Conservation (phyloP, 2,888 invertebrate genomes). For the Pelosia muscerda region DNA sequence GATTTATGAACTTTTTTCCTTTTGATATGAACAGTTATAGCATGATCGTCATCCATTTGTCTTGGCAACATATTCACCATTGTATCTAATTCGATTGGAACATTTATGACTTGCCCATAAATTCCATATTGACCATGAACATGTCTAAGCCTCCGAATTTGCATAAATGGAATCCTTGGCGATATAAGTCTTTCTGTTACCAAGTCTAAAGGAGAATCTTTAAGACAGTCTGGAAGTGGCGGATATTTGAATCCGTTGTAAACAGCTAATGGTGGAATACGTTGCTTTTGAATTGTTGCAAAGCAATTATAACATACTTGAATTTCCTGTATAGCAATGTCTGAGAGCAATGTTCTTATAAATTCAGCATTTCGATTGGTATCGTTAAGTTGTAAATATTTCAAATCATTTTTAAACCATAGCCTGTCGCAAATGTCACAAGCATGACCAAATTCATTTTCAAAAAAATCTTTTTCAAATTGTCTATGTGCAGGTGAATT, state of each 20-base stretch:
- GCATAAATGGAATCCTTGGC: conserved; percentile 54
- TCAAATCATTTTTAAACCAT: conserved; percentile 44
- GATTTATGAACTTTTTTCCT: conserved; percentile 41
- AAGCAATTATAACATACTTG: conserved; percentile 41
- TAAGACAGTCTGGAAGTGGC: conserved; percentile 36
- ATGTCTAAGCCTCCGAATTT: conserved; percentile 52
- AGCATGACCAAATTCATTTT: conserved; percentile 39
- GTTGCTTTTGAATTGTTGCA: conserved; percentile 30
- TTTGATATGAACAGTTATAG: conserved; percentile 46
- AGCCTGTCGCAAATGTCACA: conserved; percentile 45
- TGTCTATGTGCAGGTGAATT: conserved; percentile 27
- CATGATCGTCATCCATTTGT: conserved; percentile 42
- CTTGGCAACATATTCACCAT: conserved; percentile 52
- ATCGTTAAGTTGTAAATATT: conserved; percentile 21
- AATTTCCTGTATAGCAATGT: conserved; percentile 24
- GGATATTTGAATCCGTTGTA: conserved; percentile 55
- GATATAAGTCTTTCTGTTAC: conserved; percentile 48
- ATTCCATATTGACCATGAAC: conserved; percentile 50
- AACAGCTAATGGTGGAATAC: conserved; percentile 35
- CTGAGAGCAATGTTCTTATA: conserved; percentile 33
- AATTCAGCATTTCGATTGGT: conserved; percentile 27
- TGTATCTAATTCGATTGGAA: conserved; percentile 50
- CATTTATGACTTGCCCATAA: conserved; percentile 55
- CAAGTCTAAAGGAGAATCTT: conserved; percentile 10
- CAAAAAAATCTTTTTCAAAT: conserved; percentile 25